Base-by-base conservation (phyloP, 2,888 invertebrate species). In the Calameuta filiformis region DNA sequence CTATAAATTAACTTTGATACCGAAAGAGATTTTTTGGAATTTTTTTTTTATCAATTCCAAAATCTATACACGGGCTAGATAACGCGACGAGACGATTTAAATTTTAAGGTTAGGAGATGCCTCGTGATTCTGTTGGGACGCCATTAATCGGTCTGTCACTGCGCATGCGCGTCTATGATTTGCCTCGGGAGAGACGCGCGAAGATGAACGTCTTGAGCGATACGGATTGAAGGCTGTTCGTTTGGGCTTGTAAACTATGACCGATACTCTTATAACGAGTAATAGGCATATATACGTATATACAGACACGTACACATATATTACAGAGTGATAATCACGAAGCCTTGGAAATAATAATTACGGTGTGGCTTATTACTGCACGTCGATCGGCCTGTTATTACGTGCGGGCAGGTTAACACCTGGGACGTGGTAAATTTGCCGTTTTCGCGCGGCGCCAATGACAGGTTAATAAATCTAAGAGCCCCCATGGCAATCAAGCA, bases 391-490 rank as follows among this genome's bases (percentile, higher is more conserved):
- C 74, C 74, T 74, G 74, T 74, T 74, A 74, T 74, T 79, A 79
- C 77, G 80, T 56, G 75, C 80, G 84, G 81, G 79, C 85, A 87
- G 87, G 87, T 88, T 88, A 87, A 89, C 89, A 89, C 89, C 89
- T 89, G 89, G 88, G 87, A 88, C 85, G 89, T 86, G 86, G 87
- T 86, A 87, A 86, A 87, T 88, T 88, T 85, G 85, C 85, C 84
- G 83, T 88, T 88, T 89, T 88, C 85, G 87, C 86, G 85, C 84
- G 83, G 84, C 85, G 79, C 84, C 86, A 87, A 89, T 88, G 89
- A 88, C 86, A 87, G 90, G 88, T 89, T 87, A 87, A 90, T 90
- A 89, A 90, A 89, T 89, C 86, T 86, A 84, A 84, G 86, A 79
- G 84, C 83, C 85, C 85, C 82, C 80, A 83, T 87, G 83, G 87